A percentile compares a stretch with the other conserved stretches of the same genome.
These are phyloP conservation scores for Percopsis omiscomaycus DNA, from an alignment of 2,797 vertebrate species.

Conservation along the genomic window DNA sequence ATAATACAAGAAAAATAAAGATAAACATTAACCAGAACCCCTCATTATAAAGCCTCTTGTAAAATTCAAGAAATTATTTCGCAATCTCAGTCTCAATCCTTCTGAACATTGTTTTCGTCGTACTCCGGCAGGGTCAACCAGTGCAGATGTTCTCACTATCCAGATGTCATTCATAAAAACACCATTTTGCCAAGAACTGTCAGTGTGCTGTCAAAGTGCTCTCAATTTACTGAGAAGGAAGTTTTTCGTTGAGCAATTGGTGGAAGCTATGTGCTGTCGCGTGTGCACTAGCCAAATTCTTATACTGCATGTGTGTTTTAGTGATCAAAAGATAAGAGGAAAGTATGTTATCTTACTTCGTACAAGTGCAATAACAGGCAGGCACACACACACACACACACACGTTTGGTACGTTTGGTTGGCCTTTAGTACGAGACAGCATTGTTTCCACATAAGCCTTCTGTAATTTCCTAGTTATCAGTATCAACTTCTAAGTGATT, in stretches of 20 bases:
- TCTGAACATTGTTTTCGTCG: slow-evolving; percentile 17
- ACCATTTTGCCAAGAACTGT: slow-evolving; percentile 64
- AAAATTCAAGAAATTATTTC: no score
- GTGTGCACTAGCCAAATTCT: slow-evolving; percentile 48
- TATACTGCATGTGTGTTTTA: slow-evolving; percentile 64
- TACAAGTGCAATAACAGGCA: slow-evolving; percentile 1
- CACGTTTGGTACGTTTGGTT: background rate
- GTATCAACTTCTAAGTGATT: no score
- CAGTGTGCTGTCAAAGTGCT: slow-evolving; percentile 62
- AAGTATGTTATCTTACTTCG: slow-evolving; percentile 17
- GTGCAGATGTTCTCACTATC: slow-evolving; percentile 69
- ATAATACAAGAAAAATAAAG: no score
- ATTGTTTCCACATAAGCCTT: no score
- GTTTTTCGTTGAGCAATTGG: slow-evolving; percentile 65
- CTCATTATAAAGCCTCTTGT: no score
- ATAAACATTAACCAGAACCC: no score
- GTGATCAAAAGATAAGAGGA: slow-evolving; percentile 68
- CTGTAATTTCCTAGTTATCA: no score
- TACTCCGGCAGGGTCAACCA: slow-evolving; percentile 59
- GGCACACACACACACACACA: background rate
- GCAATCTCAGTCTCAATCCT: no score
- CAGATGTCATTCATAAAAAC: slow-evolving; percentile 71
- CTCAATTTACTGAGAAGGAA: slow-evolving; percentile 67
- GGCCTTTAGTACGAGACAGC: slow-evolving; percentile 1
- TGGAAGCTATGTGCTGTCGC: slow-evolving; percentile 56